Evolutionary conservation across 2,113 vertebrate species (phyloP).

Genomic region (Paramormyrops kingsleyae): DNA sequence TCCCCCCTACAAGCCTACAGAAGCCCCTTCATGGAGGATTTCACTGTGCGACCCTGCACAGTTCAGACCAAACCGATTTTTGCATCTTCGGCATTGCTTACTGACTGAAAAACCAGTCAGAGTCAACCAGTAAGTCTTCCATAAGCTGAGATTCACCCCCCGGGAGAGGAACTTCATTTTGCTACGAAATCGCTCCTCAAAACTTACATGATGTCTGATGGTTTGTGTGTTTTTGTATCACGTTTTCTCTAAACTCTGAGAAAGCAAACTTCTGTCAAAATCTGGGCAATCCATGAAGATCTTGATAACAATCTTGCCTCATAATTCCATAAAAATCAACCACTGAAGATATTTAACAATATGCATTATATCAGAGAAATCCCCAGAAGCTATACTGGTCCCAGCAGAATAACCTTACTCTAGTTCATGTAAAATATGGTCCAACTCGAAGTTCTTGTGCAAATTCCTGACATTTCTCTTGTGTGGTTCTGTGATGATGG

Average conservation of each 20-base stretch:
- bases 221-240: not conserved
- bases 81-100: not conserved
- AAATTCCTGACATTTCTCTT: not conserved
- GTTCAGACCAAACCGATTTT: not conserved
- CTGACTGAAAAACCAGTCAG: not conserved
- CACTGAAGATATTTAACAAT: not conserved
- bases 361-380: not conserved
- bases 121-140: not conserved
- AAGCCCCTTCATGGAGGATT: not conserved
- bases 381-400: not conserved
- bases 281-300: not conserved
- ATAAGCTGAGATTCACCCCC: not conserved
- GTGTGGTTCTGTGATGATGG: not conserved
- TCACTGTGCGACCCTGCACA: not conserved
- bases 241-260: not conserved
- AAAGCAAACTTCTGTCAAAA: not conserved
- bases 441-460: not conserved
- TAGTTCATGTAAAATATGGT: not conserved
- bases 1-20: not conserved
- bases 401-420: not conserved
- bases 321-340: not conserved
- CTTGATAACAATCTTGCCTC: not conserved
- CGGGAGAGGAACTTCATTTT: not conserved
- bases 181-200: not conserved
- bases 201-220: not conserved